phyloP scores from a whole-genome alignment of 2,113 vertebrate genomes.

The Steatornis caripensis region DNA sequence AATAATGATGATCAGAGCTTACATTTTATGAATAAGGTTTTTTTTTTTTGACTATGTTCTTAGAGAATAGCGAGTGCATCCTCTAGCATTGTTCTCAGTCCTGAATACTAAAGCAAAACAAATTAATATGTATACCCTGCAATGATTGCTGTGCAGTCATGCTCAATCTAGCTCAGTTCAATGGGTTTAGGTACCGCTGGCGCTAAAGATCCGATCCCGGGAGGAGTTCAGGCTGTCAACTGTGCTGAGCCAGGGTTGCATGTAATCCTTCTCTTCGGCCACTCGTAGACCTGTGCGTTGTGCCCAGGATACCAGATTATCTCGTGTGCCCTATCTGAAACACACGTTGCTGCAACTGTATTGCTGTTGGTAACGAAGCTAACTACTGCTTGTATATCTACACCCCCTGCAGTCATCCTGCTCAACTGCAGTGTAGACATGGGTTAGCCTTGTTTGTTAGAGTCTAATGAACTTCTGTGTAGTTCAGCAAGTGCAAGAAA shows the following conservation, averaged over 20 bases:
- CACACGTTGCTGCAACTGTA: rapidly evolving
- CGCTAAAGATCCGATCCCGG: too few relatives aligned
- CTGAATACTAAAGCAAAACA: background rate
- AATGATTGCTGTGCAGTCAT: background rate
- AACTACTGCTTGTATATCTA: background rate
- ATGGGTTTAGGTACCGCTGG: too few relatives aligned
- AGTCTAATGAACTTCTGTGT: background rate
- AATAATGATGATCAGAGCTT: background rate
- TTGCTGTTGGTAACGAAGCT: background rate
- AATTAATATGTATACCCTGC: too few relatives aligned
- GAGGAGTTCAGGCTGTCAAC: background rate
- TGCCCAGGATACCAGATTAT: background rate
- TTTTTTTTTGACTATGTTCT: background rate
- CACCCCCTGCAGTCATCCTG: background rate
- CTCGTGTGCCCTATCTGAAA: background rate
- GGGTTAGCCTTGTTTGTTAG: background rate
- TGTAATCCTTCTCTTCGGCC: background rate
- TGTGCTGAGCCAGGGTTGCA: background rate
- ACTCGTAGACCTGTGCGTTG: background rate
- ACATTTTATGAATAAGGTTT: background rate
- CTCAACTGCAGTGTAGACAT: background rate
- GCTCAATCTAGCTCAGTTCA: background rate
- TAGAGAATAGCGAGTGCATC: background rate
- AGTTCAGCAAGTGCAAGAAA: background rate
- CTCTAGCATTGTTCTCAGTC: background rate